Base-by-base conservation (phyloP, 2,888 invertebrate species). In the Syrphus vitripennis region DNA sequence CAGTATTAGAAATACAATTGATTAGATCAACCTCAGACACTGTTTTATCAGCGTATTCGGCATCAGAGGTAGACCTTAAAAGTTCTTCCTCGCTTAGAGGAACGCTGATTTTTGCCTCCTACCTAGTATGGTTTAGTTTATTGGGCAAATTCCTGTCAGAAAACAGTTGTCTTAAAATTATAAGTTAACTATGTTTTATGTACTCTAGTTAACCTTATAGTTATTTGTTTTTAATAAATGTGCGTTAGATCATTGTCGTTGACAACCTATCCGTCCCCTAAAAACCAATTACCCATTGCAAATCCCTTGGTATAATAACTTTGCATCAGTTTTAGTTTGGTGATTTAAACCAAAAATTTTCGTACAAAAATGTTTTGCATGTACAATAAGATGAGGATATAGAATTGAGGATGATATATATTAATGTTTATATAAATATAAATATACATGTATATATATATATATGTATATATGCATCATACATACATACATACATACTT, bases 271-370 rank as follows among this genome's bases (percentile, higher is more conserved):
- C 59, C 12, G 50, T 70, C 48, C 16, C 59, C 16, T 37, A 34
- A n/a, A 63, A 79, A 65, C 45, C 65, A 79, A 57, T 65, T 65
- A 65, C 24, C 65, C 57, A 63, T 26, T 55, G 34, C 10, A 55
- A 71, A 63, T 61, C 63, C 42, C 42, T 63, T 55, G 31, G 45
- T 70, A 71, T 61, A 55, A 40, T 29, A 61, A 61, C 53, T 53
- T 70, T 63, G 29, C 40, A 31, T 78, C 61, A 70, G 31, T 78
- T 78, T 78, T 55, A 78, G 78, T 65, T 55, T 71, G 55, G 16
- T 65, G 55, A 31, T 78, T 63, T 63, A 78, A 55, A 50, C 14
- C 29, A 63, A 24, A 31, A 71, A 42, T 77, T 37, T 78, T 21
- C 61, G 26, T 40, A 40, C 19, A 24, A 59, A 37, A 61, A 42